These are phyloP conservation scores for Apis cerana DNA, from an alignment of 1,140 invertebrate genomes.

Conservation along the genomic window DNA sequence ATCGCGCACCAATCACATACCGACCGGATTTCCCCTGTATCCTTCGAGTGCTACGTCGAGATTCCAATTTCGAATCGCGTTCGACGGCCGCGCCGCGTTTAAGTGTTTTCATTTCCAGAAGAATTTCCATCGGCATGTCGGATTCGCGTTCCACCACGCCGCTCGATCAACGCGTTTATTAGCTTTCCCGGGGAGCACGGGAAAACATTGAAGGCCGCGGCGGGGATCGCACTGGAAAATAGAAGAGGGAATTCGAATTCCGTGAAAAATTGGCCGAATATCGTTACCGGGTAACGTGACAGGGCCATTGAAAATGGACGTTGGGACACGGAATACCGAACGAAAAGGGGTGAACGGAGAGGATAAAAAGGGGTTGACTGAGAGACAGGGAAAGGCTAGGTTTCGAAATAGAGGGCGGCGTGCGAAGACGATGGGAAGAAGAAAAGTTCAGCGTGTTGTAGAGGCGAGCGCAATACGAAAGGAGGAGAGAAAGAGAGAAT, in stretches of 20 bases:
- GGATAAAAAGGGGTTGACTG: background rate
- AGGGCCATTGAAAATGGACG: background rate
- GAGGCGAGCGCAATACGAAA: background rate
- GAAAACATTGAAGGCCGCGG: background rate
- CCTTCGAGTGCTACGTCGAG: background rate
- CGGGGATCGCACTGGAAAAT: background rate
- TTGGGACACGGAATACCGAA: background rate
- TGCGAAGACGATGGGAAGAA: background rate
- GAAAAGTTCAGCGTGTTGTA: slow-evolving; percentile 30
- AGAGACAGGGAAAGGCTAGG: background rate
- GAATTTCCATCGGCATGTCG: slow-evolving; percentile 16
- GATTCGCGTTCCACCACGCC: no score
- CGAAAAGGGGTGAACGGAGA: background rate
- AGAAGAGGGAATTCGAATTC: background rate
- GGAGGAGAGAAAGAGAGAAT: background rate
- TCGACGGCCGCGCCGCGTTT: slow-evolving; percentile 12
- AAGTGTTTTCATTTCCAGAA: slow-evolving; percentile 28
- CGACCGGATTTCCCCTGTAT: background rate
- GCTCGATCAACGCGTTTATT: slow-evolving; percentile 15
- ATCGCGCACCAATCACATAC: background rate
- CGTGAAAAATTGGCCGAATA: slow-evolving; percentile 22
- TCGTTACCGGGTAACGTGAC: background rate
- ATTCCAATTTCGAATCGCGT: slow-evolving; percentile 29
- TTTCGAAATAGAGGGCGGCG: background rate
- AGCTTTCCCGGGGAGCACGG: background rate